Conservation (phyloP, 2,113 vertebrate species). For the Caloenas nicobarica region DNA sequence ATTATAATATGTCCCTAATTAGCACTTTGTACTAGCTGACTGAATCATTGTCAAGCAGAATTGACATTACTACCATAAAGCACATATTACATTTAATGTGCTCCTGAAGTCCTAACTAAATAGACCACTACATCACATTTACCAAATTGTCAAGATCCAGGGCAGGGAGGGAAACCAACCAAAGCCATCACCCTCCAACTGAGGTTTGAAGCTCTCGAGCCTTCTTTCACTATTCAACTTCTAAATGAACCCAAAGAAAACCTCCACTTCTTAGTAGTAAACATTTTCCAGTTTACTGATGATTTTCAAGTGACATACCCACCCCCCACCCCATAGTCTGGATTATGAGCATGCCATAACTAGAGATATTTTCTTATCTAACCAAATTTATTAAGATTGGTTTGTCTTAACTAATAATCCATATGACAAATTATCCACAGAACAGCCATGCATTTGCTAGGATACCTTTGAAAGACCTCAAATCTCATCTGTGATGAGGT, state of each 20-base stretch:
- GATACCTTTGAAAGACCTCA: neutral
- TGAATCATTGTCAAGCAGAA: neutral
- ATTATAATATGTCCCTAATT: neutral
- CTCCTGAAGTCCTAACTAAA: neutral
- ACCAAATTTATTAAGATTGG: neutral
- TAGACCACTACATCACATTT: neutral
- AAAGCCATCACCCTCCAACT: neutral
- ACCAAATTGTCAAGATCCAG: neutral
- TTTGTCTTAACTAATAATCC: neutral
- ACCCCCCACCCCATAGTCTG: rapidly evolving
- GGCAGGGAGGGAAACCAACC: neutral
- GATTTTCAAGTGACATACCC: neutral
- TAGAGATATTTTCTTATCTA: neutral
- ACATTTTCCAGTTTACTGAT: neutral
- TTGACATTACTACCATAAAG: neutral
- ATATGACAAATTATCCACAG: neutral
- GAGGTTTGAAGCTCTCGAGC: neutral
- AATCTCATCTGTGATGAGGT: neutral
- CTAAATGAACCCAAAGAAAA: neutral
- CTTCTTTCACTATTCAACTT: neutral
- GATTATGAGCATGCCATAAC: neutral
- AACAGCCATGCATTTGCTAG: neutral
- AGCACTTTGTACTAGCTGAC: neutral
- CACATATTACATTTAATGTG: neutral
- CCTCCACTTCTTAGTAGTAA: neutral